Conservation (phyloP, 2,888 invertebrate genomes). For the Phengaris arion region DNA sequence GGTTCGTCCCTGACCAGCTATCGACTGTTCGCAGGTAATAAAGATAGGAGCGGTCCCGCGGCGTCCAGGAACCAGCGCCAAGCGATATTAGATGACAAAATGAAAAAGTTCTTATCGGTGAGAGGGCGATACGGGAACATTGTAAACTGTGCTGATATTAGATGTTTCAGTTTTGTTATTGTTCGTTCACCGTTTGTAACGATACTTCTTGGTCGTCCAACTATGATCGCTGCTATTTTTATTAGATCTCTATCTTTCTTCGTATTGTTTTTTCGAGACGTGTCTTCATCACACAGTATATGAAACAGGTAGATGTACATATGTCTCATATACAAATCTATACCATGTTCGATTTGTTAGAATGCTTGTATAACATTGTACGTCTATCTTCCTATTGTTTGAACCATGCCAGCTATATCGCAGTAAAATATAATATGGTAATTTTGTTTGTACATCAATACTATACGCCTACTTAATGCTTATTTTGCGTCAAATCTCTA, state of each 20-base stretch:
- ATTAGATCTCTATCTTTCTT: conserved; percentile 42
- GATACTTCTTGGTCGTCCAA: conserved; percentile 63
- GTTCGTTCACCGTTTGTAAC: conserved; percentile 54
- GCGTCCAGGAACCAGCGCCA: conserved; percentile 88
- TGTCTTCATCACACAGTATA: conserved; percentile 36
- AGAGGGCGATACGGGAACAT: conserved; percentile 67
- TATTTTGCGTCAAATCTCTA: background rate
- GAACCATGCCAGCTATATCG: conserved; percentile 49
- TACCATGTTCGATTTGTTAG: conserved; percentile 21
- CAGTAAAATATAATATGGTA: background rate
- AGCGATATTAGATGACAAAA: conserved; percentile 94
- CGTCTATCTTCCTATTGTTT: conserved; percentile 53
- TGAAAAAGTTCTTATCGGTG: conserved; percentile 97
- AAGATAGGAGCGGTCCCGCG: conserved; percentile 82
- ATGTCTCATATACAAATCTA: conserved; percentile 29
- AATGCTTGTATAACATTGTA: conserved; percentile 26
- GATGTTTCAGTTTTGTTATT: conserved; percentile 66
- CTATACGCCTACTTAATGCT: background rate
- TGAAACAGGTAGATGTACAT: conserved; percentile 38
- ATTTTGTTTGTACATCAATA: background rate
- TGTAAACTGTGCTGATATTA: conserved; percentile 68
- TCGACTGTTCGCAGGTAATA: conserved; percentile 79
- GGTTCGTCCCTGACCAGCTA: conserved; percentile 63
- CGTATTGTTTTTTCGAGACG: conserved; percentile 37
- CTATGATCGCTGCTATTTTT: conserved; percentile 64